A percentile compares a stretch with the other conserved stretches of the same genome.
Evolutionary conservation across 1,140 invertebrate genomes (phyloP).

Genomic region (Aethina tumida): DNA sequence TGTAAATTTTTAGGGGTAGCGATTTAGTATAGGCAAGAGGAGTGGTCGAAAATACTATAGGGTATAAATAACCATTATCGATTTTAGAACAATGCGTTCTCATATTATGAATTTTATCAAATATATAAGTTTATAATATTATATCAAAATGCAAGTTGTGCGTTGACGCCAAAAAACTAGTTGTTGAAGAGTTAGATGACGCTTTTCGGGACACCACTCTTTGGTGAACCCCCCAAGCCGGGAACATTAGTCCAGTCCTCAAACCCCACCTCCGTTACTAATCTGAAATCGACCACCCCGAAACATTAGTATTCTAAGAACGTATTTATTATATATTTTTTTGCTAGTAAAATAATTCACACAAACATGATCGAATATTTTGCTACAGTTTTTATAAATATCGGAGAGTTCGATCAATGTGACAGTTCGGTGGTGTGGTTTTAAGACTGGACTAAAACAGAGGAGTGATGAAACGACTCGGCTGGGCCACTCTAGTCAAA

Average conservation of each 20-base stretch:
- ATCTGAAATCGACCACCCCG: no score
- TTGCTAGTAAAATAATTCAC: no score
- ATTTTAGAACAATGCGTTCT: constrained; percentile 34
- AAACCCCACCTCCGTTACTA: no score
- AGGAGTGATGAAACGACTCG: constrained; percentile 17
- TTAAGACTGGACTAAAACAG: constrained; percentile 7
- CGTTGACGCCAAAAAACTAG: constrained; percentile 33
- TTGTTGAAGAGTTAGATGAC: constrained; percentile 34
- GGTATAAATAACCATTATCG: constrained; percentile 24
- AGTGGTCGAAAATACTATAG: constrained; percentile 21
- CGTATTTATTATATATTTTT: no score
- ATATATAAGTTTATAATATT: constrained; percentile 28
- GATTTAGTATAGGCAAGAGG: constrained; percentile 25
- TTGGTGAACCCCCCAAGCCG: no score
- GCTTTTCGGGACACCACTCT: constrained; percentile 31
- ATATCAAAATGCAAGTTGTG: constrained; percentile 31
- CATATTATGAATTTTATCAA: constrained; percentile 33
- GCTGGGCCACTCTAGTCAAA: constrained; percentile 37
- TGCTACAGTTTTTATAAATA: no score
- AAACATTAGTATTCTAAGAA: no score
- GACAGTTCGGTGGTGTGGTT: constrained; percentile 9
- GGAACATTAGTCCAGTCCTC: no score
- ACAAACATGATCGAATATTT: no score
- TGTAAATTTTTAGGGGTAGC: constrained; percentile 31
- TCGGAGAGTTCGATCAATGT: no score